These are phyloP conservation scores for Linyphia triangularis DNA, from an alignment of 2,888 invertebrate species.

Conservation along the genomic window DNA sequence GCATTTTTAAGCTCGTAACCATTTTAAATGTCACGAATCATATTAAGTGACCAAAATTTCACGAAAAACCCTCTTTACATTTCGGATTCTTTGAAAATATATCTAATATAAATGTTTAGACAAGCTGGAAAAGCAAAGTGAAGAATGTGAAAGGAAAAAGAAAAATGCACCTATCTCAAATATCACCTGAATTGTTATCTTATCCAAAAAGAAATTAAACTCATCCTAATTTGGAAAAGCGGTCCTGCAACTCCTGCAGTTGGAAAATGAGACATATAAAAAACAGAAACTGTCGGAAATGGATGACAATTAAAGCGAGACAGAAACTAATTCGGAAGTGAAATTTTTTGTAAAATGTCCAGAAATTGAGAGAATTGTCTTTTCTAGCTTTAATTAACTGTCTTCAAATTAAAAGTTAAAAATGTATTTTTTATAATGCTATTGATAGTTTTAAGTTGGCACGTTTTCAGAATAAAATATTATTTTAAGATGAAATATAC, in stretches of 20 bases:
- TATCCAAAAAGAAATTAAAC: background rate
- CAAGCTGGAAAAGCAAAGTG: no score
- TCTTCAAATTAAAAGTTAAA: background rate
- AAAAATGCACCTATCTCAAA: no score
- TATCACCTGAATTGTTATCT: background rate
- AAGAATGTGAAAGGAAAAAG: no score
- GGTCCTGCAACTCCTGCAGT: background rate
- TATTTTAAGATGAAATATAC: no score
- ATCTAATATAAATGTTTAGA: no score
- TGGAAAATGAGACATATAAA: background rate
- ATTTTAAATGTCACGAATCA: no score
- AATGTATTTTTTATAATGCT: constrained; percentile 1
- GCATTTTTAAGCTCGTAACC: no score
- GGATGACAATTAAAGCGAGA: constrained; percentile 45
- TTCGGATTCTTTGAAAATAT: no score
- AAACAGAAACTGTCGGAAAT: background rate
- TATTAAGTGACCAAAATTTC: no score
- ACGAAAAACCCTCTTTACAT: no score
- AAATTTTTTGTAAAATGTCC: background rate
- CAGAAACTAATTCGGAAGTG: constrained; percentile 27
- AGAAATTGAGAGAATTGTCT: constrained; percentile 17
- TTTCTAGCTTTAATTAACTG: constrained; percentile 26
- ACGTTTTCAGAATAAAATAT: no score
- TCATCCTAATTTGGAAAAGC: background rate
- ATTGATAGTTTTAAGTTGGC: background rate